Evolutionary conservation across 1,140 invertebrate species (phyloP).

Genomic region (Drosophila murphyi): DNA sequence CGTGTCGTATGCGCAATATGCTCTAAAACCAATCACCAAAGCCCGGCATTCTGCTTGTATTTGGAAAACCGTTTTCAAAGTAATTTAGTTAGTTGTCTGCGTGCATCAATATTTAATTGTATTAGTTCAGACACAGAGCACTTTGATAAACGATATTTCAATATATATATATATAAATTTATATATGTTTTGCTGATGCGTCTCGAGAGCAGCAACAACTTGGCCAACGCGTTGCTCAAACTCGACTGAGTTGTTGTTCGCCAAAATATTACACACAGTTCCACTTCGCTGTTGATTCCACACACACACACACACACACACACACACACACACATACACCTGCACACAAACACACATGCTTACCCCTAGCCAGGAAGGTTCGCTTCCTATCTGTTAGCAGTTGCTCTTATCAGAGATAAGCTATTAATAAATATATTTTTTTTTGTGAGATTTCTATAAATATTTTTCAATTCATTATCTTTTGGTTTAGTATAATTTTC

Average conservation of each 20-base stretch:
- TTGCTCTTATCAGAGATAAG: background rate
- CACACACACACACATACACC: constrained; percentile 11
- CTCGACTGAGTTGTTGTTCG: constrained; percentile 75
- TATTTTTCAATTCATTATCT: background rate
- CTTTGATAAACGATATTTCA: constrained; percentile 30
- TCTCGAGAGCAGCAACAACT: constrained; percentile 59
- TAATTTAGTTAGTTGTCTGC: constrained; percentile 21
- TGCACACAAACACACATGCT: constrained; percentile 2
- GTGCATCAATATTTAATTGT: constrained; percentile 54
- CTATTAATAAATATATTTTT: background rate
- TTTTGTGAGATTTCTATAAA: background rate
- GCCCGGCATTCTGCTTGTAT: constrained; percentile 47
- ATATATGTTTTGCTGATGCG: constrained; percentile 14
- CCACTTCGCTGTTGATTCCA: constrained; percentile 31
- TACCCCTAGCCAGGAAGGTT: constrained; percentile 34
- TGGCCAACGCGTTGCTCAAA: constrained; percentile 68
- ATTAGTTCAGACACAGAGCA: constrained; percentile 31
- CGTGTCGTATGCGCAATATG: constrained; percentile 77
- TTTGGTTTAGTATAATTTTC: background rate
- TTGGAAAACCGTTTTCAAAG: constrained; percentile 3
- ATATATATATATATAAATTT: constrained; percentile 5
- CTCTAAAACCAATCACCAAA: constrained; percentile 39
- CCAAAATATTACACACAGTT: constrained; percentile 72
- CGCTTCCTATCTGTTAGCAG: constrained; percentile 12
- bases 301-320: constrained; percentile 28